Percentiles rank a stretch among this genome's conserved stretches.
Conservation (phyloP, 2,888 invertebrate species). For the Galeruca laticollis region DNA sequence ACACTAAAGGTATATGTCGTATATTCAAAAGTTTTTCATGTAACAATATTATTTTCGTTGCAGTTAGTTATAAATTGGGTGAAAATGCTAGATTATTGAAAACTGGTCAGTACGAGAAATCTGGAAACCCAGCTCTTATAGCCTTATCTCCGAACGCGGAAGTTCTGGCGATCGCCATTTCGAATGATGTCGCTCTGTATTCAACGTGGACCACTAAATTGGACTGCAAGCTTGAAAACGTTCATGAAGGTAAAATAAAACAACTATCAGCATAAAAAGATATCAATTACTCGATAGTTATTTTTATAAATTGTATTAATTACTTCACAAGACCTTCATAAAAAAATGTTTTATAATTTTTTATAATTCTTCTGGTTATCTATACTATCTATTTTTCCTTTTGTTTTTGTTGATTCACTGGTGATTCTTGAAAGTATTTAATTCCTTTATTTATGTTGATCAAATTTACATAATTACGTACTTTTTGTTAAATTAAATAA, state of each 20-base stretch:
- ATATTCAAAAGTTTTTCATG: neutral
- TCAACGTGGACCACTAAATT: conserved; percentile 75
- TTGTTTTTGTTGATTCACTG: no score
- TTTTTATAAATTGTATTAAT: no score
- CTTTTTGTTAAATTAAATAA: no score
- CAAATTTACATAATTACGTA: no score
- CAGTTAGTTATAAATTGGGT: conserved; percentile 84
- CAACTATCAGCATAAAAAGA: neutral
- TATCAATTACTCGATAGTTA: no score
- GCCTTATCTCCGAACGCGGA: conserved; percentile 85
- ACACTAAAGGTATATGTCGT: conserved; percentile 78
- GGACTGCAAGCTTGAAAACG: conserved; percentile 76
- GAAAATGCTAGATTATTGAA: conserved; percentile 81
- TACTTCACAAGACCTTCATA: no score
- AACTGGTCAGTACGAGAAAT: conserved; percentile 74
- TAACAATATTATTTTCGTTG: conserved; percentile 54
- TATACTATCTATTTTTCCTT: no score
- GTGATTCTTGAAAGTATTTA: no score
- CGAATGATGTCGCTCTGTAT: conserved; percentile 76
- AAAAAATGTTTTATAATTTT: no score
- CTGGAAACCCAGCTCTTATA: conserved; percentile 71
- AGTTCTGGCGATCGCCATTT: conserved; percentile 79
- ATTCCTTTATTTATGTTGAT: no score
- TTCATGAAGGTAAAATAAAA: conserved; percentile 70
- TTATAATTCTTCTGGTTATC: no score